A percentile compares a stretch with the other conserved stretches of the same genome.
Evolutionary conservation across 2,888 invertebrate genomes (phyloP).

Genomic region (Myopa tessellatipennis): DNA sequence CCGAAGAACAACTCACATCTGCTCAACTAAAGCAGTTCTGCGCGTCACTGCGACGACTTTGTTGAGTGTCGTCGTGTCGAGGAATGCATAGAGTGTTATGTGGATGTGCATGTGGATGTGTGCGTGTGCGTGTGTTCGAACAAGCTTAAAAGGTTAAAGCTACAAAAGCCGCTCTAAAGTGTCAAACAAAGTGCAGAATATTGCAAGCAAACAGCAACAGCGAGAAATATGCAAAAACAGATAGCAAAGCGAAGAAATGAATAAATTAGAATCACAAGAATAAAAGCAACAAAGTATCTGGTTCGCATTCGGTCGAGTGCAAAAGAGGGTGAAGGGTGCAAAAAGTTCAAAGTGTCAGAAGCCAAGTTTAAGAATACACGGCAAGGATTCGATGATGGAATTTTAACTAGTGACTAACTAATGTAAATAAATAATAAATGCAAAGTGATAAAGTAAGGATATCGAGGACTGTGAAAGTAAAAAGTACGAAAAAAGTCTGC

Average conservation of each 20-base stretch:
- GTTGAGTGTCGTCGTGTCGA: background rate
- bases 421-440: background rate
- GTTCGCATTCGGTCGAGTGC: background rate
- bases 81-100: background rate
- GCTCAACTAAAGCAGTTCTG: slow-evolving; percentile 3
- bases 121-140: slow-evolving; percentile 26
- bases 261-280: background rate
- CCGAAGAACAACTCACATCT: background rate
- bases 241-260: slow-evolving; percentile 6
- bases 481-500: too few relatives aligned
- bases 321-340: background rate
- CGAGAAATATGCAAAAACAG: slow-evolving; percentile 29
- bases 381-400: background rate
- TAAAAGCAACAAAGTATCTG: background rate
- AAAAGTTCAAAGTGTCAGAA: slow-evolving; percentile 16
- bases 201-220: slow-evolving; percentile 41
- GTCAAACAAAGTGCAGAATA: slow-evolving; percentile 41
- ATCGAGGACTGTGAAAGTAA: too few relatives aligned
- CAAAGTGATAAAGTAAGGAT: too few relatives aligned
- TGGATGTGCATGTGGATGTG: background rate
- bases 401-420: background rate
- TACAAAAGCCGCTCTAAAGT: slow-evolving; percentile 48
- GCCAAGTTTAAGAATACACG: slow-evolving; percentile 2
- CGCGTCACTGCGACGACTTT: slow-evolving; percentile 4
- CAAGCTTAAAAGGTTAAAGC: slow-evolving; percentile 49